Percentiles rank a stretch among this genome's conserved stretches.
These are phyloP conservation scores for Chitala chitala DNA, from an alignment of 2,113 vertebrate genomes.

Conservation along the genomic window DNA sequence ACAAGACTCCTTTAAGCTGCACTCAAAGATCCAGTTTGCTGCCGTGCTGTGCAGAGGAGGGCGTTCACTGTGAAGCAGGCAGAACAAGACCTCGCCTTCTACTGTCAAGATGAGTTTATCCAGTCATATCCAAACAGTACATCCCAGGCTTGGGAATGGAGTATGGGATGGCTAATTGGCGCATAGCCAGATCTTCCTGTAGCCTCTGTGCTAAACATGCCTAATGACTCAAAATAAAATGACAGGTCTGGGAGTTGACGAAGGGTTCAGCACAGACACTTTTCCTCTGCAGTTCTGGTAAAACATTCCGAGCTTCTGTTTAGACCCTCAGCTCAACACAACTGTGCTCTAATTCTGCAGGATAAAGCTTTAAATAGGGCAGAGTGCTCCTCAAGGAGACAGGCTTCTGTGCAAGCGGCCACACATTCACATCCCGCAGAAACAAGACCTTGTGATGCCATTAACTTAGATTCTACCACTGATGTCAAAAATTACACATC, in stretches of 20 bases:
- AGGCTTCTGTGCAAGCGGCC: background rate
- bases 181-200: slow-evolving; percentile 8
- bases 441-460: background rate
- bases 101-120: slow-evolving; percentile 11
- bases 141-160: background rate
- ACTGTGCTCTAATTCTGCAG: background rate
- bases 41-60: background rate
- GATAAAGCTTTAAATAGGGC: background rate
- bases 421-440: background rate
- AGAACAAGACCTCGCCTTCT: too few species aligned
- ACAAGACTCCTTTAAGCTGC: background rate
- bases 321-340: background rate
- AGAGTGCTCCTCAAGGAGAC: background rate
- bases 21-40: too few species aligned
- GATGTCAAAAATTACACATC: too few species aligned
- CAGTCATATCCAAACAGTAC: background rate
- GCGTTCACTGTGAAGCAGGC: background rate
- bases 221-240: slow-evolving; percentile 1
- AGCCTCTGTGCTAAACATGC: background rate
- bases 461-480: background rate
- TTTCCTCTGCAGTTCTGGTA: background rate
- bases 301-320: background rate
- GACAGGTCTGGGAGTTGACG: slow-evolving; percentile 1
- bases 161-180: background rate
- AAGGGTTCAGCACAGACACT: background rate